phyloP scores from a whole-genome alignment of 1,140 invertebrate species.

The Hycleus phaleratus region DNA sequence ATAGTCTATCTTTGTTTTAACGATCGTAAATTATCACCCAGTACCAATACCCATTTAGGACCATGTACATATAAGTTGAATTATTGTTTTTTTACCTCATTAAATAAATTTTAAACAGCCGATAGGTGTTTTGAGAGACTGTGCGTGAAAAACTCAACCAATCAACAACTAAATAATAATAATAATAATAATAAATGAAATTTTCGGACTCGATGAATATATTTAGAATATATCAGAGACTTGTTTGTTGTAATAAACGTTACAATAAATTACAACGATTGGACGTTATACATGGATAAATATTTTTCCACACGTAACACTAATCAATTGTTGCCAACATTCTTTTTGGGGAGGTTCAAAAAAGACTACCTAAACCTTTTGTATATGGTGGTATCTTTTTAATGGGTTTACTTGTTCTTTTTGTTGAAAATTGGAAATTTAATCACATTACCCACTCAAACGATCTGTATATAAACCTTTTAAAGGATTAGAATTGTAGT shows the following conservation, averaged over 20 bases:
- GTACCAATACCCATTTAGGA: conserved; percentile 9
- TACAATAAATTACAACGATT: conserved; percentile 23
- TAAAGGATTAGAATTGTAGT: no score
- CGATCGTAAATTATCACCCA: conserved; percentile 29
- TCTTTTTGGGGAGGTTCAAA: no score
- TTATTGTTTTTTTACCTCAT: conserved; percentile 32
- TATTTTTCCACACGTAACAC: not conserved
- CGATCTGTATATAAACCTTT: no score
- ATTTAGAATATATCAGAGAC: conserved; percentile 28
- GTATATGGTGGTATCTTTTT: no score
- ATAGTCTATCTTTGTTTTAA: conserved; percentile 17
- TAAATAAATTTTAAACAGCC: conserved; percentile 30
- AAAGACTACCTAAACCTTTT: no score
- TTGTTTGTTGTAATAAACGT: conserved; percentile 31
- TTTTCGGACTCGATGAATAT: conserved; percentile 28
- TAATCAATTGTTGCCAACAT: no score
- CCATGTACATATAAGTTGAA: conserved; percentile 17
- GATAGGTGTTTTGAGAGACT: conserved; percentile 26
- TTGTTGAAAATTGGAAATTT: no score
- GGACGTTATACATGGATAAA: not conserved
- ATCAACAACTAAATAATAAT: not conserved
- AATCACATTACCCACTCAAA: no score
- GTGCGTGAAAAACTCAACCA: conserved; percentile 14
- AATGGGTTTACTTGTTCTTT: no score
- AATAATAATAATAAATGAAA: conserved; percentile 24